Percentiles rank a stretch among this genome's conserved stretches.
These are phyloP conservation scores for Osedax frankpressi DNA, from an alignment of 2,888 invertebrate genomes.

Conservation along the genomic window DNA sequence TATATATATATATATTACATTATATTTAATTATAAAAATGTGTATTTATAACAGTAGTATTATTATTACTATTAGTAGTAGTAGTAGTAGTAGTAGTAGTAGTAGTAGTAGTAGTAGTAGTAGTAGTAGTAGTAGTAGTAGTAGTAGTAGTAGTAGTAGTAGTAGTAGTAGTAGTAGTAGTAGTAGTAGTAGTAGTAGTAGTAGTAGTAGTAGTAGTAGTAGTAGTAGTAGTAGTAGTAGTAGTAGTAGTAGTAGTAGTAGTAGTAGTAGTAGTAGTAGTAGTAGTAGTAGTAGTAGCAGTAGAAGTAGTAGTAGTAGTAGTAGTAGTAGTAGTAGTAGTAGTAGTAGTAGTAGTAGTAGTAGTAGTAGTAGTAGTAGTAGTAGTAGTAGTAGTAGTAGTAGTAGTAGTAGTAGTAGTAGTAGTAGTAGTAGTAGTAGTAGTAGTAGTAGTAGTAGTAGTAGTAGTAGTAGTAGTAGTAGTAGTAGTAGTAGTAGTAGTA, in stretches of 20 bases:
- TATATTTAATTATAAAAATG: no score
- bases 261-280: conserved; percentile 1
- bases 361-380: neutral
- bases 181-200: conserved; percentile 1
- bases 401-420: conserved; percentile 1
- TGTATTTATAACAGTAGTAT: no score
- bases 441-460: conserved; percentile 1
- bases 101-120: conserved; percentile 1
- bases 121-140: neutral
- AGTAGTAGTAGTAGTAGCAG: conserved; percentile 2
- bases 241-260: conserved; percentile 1
- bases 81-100: neutral
- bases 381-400: conserved; percentile 1
- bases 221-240: conserved; percentile 1
- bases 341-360: conserved; percentile 1
- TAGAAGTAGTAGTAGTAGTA: no score
- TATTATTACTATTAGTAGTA: neutral
- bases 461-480: conserved; percentile 1
- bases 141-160: conserved; percentile 1
- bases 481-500: conserved; percentile 1
- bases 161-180: conserved; percentile 1
- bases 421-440: conserved; percentile 1
- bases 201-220: conserved; percentile 1
- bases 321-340: neutral
- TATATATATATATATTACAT: no score